Evolutionary conservation across 2,797 vertebrate species (phyloP).

Genomic region (Hybognathus amarus): DNA sequence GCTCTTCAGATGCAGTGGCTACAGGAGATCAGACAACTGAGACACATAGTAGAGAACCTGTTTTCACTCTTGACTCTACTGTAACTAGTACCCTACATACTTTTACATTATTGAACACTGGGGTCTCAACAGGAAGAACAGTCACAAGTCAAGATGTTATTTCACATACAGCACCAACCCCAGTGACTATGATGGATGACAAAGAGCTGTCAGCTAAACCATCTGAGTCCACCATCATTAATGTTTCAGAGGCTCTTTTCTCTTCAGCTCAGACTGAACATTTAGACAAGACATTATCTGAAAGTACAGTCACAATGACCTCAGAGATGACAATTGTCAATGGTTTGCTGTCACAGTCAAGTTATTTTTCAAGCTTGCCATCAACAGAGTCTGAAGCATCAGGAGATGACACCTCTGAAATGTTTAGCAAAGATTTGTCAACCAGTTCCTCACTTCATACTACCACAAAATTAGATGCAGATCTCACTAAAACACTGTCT

Average conservation of each 20-base stretch:
- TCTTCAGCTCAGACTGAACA: neutral
- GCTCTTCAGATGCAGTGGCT: neutral
- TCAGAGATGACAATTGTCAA: neutral
- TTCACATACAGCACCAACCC: neutral
- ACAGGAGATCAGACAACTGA: neutral
- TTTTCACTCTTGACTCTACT: neutral
- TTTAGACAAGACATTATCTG: neutral
- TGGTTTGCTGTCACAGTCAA: fast-evolving
- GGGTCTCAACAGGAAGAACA: neutral
- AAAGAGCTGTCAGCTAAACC: neutral
- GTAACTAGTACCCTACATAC: neutral
- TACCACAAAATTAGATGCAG: neutral
- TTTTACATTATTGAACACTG: neutral
- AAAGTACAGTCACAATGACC: neutral
- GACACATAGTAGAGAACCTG: neutral
- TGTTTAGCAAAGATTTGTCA: neutral
- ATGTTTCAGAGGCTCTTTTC: constrained; percentile 31
- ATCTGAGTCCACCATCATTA: constrained; percentile 20
- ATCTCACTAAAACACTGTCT: neutral
- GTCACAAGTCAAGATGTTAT: neutral
- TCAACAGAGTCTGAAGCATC: constrained; percentile 45
- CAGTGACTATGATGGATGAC: neutral
- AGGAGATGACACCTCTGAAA: constrained; percentile 22
- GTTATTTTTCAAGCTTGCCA: neutral
- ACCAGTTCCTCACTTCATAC: neutral